A percentile compares a stretch with the other conserved stretches of the same genome.
These are phyloP conservation scores for Galaxias olidus DNA, from an alignment of 2,797 vertebrate species.

Conservation along the genomic window DNA sequence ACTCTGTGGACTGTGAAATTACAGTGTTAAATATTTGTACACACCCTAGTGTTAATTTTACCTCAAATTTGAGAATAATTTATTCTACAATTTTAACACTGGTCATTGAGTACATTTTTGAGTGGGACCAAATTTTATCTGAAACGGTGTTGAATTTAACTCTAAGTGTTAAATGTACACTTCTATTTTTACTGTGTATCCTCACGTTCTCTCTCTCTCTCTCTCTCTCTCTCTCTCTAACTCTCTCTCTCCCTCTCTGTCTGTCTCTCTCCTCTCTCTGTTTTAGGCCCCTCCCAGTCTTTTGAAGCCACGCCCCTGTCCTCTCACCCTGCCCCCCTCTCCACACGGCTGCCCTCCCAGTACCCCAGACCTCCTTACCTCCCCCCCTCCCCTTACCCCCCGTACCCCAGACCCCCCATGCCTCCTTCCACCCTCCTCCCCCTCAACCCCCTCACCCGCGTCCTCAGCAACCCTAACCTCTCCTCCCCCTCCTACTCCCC, in stretches of 20 bases:
- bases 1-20: too few relatives aligned
- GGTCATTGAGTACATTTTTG: too few relatives aligned
- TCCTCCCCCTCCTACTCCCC: not conserved
- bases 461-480: conserved; percentile 42
- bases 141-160: too few relatives aligned
- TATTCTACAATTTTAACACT: too few relatives aligned
- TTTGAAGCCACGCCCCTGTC: conserved; percentile 40
- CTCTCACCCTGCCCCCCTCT: conserved; percentile 40
- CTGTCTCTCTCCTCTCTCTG: not conserved
- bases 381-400: conserved; percentile 19
- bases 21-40: too few relatives aligned
- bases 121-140: too few relatives aligned
- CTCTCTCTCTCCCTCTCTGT: conserved; percentile 25
- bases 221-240: conserved; percentile 16
- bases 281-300: conserved; percentile 38
- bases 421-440: conserved; percentile 33
- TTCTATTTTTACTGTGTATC: not conserved
- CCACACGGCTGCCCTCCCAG: conserved; percentile 12
- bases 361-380: conserved; percentile 36
- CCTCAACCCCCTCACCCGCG: conserved; percentile 28
- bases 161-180: too few relatives aligned
- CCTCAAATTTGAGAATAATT: too few relatives aligned
- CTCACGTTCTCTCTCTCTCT: not conserved
- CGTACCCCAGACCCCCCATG: not conserved
- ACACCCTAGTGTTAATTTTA: too few relatives aligned